These are phyloP conservation scores for Dromococcyx pavoninus DNA, from an alignment of 2,797 vertebrate genomes.

Conservation along the genomic window DNA sequence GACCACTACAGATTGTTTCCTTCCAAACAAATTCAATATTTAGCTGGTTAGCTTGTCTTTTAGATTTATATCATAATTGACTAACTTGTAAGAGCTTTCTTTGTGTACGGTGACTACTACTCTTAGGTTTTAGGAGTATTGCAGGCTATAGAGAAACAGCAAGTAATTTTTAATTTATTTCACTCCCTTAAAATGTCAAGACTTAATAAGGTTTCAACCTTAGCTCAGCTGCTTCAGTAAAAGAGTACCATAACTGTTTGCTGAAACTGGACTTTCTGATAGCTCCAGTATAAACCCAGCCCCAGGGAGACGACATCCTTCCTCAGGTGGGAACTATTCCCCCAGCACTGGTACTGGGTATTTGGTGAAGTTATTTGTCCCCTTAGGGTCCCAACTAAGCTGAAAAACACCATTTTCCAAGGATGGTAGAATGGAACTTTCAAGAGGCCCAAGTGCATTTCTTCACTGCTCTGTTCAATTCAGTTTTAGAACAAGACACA, in stretches of 20 bases:
- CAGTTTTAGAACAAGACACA: neutral
- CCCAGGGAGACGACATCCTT: fast-evolving
- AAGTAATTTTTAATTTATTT: neutral
- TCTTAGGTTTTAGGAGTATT: neutral
- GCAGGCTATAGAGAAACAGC: neutral
- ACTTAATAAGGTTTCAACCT: neutral
- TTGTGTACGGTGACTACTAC: neutral
- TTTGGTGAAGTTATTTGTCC: neutral
- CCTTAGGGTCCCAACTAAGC: fast-evolving
- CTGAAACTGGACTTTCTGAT: neutral
- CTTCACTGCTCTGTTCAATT: neutral
- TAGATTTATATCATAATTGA: slow-evolving; percentile 26
- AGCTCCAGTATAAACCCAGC: neutral
- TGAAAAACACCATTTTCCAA: neutral
- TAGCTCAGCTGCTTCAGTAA: neutral
- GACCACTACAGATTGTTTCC: neutral
- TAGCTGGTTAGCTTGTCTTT: neutral
- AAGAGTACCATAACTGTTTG: neutral
- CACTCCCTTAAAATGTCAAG: slow-evolving; percentile 12
- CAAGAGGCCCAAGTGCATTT: neutral
- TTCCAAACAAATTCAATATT: neutral
- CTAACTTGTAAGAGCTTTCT: neutral
- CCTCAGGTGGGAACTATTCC: neutral
- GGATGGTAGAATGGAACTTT: neutral
- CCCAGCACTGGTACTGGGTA: fast-evolving